Conservation (phyloP, 2,797 vertebrate species). For the Apogon talboti region DNA sequence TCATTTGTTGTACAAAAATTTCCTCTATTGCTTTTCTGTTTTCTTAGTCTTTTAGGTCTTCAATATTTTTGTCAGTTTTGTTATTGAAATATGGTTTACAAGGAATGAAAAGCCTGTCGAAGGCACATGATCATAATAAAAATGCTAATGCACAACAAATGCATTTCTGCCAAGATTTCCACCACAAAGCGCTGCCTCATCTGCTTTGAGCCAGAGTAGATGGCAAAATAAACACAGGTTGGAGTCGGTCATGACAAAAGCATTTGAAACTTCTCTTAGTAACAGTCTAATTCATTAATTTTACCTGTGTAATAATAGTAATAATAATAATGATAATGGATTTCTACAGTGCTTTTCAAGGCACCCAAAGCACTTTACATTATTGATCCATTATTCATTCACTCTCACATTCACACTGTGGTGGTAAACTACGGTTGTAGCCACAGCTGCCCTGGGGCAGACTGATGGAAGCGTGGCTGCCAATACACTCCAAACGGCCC, state of each 20-base stretch:
- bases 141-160: constrained; percentile 15
- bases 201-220: constrained; percentile 12
- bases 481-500: too few species aligned
- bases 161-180: constrained; percentile 23
- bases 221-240: constrained; percentile 1
- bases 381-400: too few species aligned
- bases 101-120: neutral
- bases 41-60: neutral
- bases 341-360: too few species aligned
- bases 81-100: neutral
- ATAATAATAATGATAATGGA: too few species aligned
- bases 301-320: too few species aligned
- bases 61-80: neutral
- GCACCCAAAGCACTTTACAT: too few species aligned
- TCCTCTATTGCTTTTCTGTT: neutral
- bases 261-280: constrained; percentile 13
- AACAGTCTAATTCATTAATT: constrained; percentile 23
- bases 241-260: neutral
- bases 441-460: too few species aligned
- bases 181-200: neutral
- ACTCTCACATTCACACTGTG: too few species aligned
- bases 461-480: too few species aligned
- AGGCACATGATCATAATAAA: neutral
- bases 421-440: too few species aligned
- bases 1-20: neutral